Evolutionary conservation across 2,797 vertebrate species (phyloP).

Genomic region (Crenuchus spilurus): DNA sequence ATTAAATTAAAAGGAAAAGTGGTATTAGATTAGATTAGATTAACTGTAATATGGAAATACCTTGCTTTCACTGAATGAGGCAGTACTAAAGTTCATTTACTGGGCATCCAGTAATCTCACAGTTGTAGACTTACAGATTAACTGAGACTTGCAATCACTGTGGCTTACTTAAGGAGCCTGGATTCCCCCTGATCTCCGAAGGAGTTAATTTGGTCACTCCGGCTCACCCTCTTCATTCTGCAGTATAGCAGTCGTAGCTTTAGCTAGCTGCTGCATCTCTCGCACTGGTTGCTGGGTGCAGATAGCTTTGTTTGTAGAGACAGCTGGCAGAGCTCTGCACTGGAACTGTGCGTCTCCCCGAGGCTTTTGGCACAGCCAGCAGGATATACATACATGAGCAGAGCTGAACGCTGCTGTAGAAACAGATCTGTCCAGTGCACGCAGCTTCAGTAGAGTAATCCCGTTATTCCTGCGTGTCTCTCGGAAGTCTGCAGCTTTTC

Average conservation of each 20-base stretch:
- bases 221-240: neutral
- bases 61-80: too few species aligned
- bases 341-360: slow-evolving; percentile 53
- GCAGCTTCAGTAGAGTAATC: slow-evolving; percentile 64
- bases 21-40: too few species aligned
- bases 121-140: neutral
- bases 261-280: neutral
- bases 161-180: neutral
- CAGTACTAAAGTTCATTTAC: neutral
- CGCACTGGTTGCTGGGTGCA: slow-evolving; percentile 35
- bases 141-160: neutral
- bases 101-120: neutral
- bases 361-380: slow-evolving; percentile 60
- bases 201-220: neutral
- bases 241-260: neutral
- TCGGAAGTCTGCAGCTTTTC: slow-evolving; percentile 46
- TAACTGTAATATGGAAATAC: too few species aligned
- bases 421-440: slow-evolving; percentile 56
- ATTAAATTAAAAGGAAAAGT: too few species aligned
- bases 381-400: slow-evolving; percentile 48
- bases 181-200: neutral
- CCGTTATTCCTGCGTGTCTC: slow-evolving; percentile 65
- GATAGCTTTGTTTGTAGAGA: slow-evolving; percentile 60
- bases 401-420: slow-evolving; percentile 47
- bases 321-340: slow-evolving; percentile 39